Evolutionary conservation across 2,888 invertebrate genomes (phyloP).

Genomic region (Psylliodes chrysocephalus): DNA sequence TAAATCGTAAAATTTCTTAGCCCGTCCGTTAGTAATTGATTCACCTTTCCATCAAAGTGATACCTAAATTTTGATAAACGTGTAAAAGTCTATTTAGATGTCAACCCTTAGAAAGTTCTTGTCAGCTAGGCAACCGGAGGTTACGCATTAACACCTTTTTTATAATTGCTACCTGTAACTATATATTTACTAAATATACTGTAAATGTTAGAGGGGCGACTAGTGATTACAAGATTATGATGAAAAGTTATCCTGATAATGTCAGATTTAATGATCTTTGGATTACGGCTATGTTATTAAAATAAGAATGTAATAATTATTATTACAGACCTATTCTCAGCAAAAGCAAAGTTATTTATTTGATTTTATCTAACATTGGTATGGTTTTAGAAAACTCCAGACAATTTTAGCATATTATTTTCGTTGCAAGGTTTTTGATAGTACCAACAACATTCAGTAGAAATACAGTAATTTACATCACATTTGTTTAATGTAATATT

Average conservation of each 20-base stretch:
- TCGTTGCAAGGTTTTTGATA: no score
- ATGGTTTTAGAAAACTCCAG: no score
- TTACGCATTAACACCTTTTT: conserved; percentile 34
- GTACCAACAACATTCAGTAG: no score
- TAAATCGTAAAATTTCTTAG: background rate
- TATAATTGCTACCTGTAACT: conserved; percentile 25
- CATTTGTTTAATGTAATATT: no score
- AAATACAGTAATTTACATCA: no score
- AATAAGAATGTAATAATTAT: background rate
- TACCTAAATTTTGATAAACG: conserved; percentile 30
- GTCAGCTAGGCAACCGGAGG: conserved; percentile 25
- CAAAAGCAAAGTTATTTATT: no score
- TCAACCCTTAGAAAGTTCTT: conserved; percentile 25
- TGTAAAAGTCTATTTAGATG: conserved; percentile 29
- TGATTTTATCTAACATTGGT: no score
- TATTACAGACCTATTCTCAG: no score
- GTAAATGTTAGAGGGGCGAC: conserved; percentile 9
- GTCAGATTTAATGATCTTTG: conserved; percentile 3
- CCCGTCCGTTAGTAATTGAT: conserved; percentile 18
- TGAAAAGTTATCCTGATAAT: background rate
- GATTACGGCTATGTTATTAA: background rate
- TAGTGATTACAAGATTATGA: conserved; percentile 2
- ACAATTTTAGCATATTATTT: no score
- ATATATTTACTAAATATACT: conserved; percentile 22
- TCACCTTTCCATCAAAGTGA: conserved; percentile 26